phyloP scores from a whole-genome alignment of 2,797 vertebrate species.

The Morelia viridis region DNA sequence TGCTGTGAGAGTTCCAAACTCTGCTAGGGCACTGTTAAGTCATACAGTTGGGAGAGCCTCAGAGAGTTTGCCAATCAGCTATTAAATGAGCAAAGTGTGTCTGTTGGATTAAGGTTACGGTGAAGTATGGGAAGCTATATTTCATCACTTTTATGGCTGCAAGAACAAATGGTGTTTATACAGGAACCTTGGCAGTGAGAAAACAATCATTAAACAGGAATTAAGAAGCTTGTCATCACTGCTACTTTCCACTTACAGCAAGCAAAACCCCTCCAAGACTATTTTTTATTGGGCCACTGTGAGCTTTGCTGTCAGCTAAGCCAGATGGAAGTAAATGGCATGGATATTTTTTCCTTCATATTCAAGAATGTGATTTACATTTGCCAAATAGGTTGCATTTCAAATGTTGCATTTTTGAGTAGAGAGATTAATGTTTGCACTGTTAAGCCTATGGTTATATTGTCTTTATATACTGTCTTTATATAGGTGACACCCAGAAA shows the following conservation, averaged over 20 bases:
- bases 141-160: slow-evolving; percentile 78
- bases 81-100: slow-evolving; percentile 56
- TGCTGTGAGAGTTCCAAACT: slow-evolving; percentile 49
- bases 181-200: slow-evolving; percentile 83
- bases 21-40: slow-evolving; percentile 50
- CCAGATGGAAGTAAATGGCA: slow-evolving; percentile 66
- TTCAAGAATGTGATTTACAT: slow-evolving; percentile 51
- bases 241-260: slow-evolving; percentile 73
- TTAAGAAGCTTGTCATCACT: slow-evolving; percentile 83
- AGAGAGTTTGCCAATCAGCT: slow-evolving; percentile 59
- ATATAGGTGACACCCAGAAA: slow-evolving; percentile 95
- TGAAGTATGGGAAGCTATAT: slow-evolving; percentile 78
- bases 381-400: slow-evolving; percentile 33
- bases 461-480: slow-evolving; percentile 52
- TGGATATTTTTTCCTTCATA: slow-evolving; percentile 16
- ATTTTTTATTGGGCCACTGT: slow-evolving; percentile 77
- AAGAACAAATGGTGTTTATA: slow-evolving; percentile 83
- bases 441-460: slow-evolving; percentile 39
- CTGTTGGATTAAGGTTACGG: slow-evolving; percentile 84
- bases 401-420: slow-evolving; percentile 33
- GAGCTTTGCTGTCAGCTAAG: slow-evolving; percentile 67
- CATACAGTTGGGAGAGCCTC: slow-evolving; percentile 19
- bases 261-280: slow-evolving; percentile 71
- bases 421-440: slow-evolving; percentile 53
- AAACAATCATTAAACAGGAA: slow-evolving; percentile 86